These are phyloP conservation scores for Oreonectes daqikongensis DNA, from an alignment of 2,797 vertebrate genomes.

Conservation along the genomic window DNA sequence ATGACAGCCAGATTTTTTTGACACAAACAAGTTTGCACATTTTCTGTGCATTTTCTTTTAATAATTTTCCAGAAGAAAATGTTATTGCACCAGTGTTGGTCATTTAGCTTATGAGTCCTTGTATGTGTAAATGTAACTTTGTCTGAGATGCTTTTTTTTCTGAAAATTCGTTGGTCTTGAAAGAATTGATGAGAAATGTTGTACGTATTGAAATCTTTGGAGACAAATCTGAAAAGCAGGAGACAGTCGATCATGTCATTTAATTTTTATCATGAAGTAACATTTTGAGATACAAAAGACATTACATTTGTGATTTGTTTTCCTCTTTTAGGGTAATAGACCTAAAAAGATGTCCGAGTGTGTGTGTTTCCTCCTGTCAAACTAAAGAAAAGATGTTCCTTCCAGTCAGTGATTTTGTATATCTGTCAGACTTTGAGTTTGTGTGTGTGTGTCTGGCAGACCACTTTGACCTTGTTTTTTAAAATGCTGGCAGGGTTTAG, in stretches of 20 bases:
- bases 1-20: neutral
- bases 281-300: neutral
- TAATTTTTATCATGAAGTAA: neutral
- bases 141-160: too few relatives aligned
- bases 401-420: slow-evolving; percentile 40
- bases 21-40: neutral
- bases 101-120: neutral
- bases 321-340: neutral
- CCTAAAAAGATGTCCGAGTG: neutral
- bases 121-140: too few relatives aligned
- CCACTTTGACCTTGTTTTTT: slow-evolving; percentile 38
- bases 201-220: neutral
- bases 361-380: slow-evolving; percentile 24
- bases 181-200: neutral
- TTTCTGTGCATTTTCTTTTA: neutral
- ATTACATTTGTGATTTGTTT: neutral
- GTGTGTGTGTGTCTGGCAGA: slow-evolving; percentile 24
- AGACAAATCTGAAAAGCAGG: neutral
- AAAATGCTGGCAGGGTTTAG: neutral
- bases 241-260: neutral
- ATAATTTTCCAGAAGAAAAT: neutral
- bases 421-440: slow-evolving; percentile 17
- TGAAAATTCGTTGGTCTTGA: neutral
- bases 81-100: neutral
- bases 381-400: slow-evolving; percentile 38